phyloP scores from a whole-genome alignment of 2,888 invertebrate species.

The Drosophila limbata region DNA sequence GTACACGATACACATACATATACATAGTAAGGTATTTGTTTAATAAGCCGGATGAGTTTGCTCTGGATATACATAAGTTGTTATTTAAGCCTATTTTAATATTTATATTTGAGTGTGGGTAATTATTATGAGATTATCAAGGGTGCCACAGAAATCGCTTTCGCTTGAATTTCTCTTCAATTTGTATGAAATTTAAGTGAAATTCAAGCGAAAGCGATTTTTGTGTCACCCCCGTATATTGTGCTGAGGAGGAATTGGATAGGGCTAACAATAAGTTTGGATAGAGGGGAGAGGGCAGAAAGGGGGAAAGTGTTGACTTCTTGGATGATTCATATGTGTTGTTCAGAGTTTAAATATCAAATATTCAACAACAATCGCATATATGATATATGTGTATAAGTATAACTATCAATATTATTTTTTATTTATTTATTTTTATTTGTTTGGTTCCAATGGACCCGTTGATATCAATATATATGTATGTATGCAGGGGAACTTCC shows the following conservation, averaged over 20 bases:
- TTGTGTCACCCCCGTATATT: too few relatives aligned
- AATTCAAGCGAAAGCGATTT: too few relatives aligned
- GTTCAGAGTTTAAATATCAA: slow-evolving; percentile 64
- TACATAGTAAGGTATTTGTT: slow-evolving; percentile 53
- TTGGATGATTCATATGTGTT: slow-evolving; percentile 69
- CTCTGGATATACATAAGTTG: slow-evolving; percentile 67
- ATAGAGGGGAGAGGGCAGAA: not conserved
- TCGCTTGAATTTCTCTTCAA: too few relatives aligned
- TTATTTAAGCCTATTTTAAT: slow-evolving; percentile 43
- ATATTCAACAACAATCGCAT: slow-evolving; percentile 71
- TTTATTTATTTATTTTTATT: slow-evolving; percentile 10
- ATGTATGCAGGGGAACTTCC: slow-evolving; percentile 5
- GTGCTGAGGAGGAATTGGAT: slow-evolving; percentile 3
- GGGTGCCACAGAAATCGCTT: too few relatives aligned
- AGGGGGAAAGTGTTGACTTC: not conserved
- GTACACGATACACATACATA: slow-evolving; percentile 65
- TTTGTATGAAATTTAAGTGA: too few relatives aligned
- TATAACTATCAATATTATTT: slow-evolving; percentile 38
- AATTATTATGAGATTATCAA: slow-evolving; percentile 71
- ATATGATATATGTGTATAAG: slow-evolving; percentile 36
- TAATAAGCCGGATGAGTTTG: slow-evolving; percentile 56
- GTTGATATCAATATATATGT: slow-evolving; percentile 37
- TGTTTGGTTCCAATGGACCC: slow-evolving; percentile 31
- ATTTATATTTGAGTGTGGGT: slow-evolving; percentile 28
- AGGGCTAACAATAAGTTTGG: slow-evolving; percentile 55